Conservation (phyloP, 2,113 vertebrate genomes). For the Procavia capensis region DNA sequence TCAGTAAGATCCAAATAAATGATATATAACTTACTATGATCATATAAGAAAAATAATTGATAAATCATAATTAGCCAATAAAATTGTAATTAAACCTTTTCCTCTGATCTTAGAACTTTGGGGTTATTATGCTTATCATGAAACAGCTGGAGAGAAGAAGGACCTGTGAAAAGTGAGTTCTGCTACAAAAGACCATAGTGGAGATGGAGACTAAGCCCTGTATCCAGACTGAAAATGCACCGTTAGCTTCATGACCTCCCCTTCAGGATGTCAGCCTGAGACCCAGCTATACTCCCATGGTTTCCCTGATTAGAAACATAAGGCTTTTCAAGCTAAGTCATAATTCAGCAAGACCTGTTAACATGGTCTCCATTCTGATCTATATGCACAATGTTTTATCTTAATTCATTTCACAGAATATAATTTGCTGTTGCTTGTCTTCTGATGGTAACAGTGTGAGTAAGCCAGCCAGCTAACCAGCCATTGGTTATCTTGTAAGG, state of each 20-base stretch:
- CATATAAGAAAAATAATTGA: background rate
- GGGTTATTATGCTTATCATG: background rate
- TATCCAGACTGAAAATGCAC: background rate
- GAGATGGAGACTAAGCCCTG: background rate
- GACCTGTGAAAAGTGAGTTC: background rate
- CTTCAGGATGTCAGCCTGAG: background rate
- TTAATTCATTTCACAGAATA: background rate
- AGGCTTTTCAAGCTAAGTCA: background rate
- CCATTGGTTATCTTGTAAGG: background rate
- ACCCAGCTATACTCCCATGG: background rate
- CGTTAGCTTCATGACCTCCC: background rate
- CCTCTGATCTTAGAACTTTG: background rate
- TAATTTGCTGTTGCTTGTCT: background rate
- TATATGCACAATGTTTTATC: background rate
- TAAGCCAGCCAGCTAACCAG: background rate
- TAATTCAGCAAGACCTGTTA: background rate
- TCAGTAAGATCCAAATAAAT: background rate
- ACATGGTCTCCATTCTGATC: background rate
- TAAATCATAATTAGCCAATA: background rate
- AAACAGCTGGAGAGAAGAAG: background rate
- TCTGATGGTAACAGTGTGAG: background rate
- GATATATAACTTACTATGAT: background rate
- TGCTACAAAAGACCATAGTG: background rate
- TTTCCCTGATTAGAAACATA: background rate
- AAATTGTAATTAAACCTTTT: background rate